These are phyloP conservation scores for human DNA, from an alignment of 2,113 vertebrate genomes.

Conservation along the genomic window GRCh38 chr13:38826501-38827000, in stretches of 20 bases:
- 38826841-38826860: background rate
- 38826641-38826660: constrained; percentile 31
- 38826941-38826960: background rate
- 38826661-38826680: background rate
- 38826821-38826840: background rate
- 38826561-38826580: background rate
- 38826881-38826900: background rate
- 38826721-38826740: constrained; percentile 17
- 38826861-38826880: background rate
- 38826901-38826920: background rate
- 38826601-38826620: constrained; percentile 6
- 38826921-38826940: background rate
- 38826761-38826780: background rate
- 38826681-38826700: background rate
- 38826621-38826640: background rate
- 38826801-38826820: background rate
- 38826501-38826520: background rate
- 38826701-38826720: constrained; percentile 55
- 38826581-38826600: background rate
- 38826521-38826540: background rate
- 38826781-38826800: background rate
- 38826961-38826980: background rate
- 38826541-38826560: background rate
- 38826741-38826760: background rate
- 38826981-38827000: background rate